Evolutionary conservation across 2,888 invertebrate genomes (phyloP).

Genomic region (Glaucopsyche alexis): DNA sequence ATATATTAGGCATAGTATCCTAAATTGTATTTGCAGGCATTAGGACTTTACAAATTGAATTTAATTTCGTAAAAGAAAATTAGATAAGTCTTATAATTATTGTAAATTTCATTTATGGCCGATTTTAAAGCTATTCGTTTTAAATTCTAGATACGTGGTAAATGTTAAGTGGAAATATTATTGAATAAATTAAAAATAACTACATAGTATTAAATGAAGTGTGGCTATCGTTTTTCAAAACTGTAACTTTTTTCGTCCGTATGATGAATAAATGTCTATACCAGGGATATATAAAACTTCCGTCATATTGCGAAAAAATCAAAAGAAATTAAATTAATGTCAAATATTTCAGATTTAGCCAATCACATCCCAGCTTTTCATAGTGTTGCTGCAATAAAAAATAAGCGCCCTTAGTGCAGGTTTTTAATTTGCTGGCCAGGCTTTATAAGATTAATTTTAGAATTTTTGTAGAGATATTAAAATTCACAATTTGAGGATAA

Average conservation of each 20-base stretch:
- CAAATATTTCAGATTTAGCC: too few relatives aligned
- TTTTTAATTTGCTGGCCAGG: too few relatives aligned
- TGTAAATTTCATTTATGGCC: background rate
- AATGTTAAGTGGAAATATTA: background rate
- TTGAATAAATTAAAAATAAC: background rate
- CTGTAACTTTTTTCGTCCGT: background rate
- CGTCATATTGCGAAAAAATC: too few relatives aligned
- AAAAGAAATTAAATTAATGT: too few relatives aligned
- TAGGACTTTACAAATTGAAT: background rate
- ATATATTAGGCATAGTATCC: too few relatives aligned
- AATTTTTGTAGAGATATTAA: too few relatives aligned
- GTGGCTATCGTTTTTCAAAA: background rate
- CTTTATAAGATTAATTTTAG: too few relatives aligned
- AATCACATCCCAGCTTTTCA: too few relatives aligned
- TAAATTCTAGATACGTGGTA: background rate
- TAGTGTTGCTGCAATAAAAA: too few relatives aligned
- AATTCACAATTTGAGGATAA: background rate
- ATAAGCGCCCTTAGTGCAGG: too few relatives aligned
- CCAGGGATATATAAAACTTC: too few relatives aligned
- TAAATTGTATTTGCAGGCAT: background rate
- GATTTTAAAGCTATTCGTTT: constrained; percentile 16
- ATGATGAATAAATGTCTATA: too few relatives aligned
- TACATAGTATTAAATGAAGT: background rate
- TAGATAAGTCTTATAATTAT: constrained; percentile 5
- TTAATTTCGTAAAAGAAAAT: background rate